These are phyloP conservation scores for Callocephalon fimbriatum DNA, from an alignment of 2,113 vertebrate genomes.

Conservation along the genomic window DNA sequence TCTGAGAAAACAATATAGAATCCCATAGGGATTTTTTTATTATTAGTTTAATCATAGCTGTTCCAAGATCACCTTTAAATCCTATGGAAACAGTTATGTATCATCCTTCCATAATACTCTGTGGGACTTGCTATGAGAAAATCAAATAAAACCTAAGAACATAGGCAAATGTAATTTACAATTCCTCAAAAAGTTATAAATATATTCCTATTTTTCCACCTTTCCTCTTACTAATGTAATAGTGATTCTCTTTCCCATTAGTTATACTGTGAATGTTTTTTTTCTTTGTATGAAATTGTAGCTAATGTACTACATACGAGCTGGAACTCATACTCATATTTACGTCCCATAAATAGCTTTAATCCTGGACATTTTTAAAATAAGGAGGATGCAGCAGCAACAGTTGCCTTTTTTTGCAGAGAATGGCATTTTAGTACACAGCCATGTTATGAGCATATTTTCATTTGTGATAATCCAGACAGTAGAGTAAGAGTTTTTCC, in stretches of 20 bases:
- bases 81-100: not conserved
- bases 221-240: not conserved
- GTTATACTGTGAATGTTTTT: not conserved
- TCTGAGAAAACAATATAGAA: not conserved
- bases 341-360: not conserved
- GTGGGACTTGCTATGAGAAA: not conserved
- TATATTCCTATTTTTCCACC: not conserved
- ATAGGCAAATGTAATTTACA: not conserved
- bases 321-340: not conserved
- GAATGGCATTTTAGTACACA: not conserved
- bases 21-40: not conserved
- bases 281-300: not conserved
- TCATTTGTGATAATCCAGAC: not conserved
- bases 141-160: not conserved
- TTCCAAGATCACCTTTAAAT: not conserved
- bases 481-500: not conserved
- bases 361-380: not conserved
- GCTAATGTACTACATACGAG: not conserved
- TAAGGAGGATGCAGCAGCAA: not conserved
- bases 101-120: not conserved
- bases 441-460: not conserved
- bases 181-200: not conserved
- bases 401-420: not conserved
- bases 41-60: not conserved
- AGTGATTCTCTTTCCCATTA: not conserved